Conservation (phyloP, 2,888 invertebrate genomes). For the Rhagium mordax region DNA sequence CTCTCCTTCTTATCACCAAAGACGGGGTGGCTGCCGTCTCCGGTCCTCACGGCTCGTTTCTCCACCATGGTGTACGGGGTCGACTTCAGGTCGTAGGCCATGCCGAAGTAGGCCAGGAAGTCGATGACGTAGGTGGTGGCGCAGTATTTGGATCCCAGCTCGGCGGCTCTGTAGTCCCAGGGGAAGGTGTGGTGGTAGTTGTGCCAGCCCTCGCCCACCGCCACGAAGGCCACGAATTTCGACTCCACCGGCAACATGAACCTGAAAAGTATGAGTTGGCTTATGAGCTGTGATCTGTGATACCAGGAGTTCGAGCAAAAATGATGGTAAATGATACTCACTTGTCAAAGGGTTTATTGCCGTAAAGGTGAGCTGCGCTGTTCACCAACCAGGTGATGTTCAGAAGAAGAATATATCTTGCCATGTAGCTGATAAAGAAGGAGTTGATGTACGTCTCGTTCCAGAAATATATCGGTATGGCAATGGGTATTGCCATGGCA, state of each 20-base stretch:
- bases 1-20: slow-evolving; percentile 62
- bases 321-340: slow-evolving; percentile 64
- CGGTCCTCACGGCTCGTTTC: slow-evolving; percentile 75
- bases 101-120: slow-evolving; percentile 74
- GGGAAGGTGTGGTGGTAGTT: slow-evolving; percentile 87
- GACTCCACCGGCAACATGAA: slow-evolving; percentile 78
- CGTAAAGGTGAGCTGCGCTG: slow-evolving; percentile 86
- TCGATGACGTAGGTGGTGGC: slow-evolving; percentile 77
- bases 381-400: slow-evolving; percentile 89
- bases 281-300: too few relatives aligned
- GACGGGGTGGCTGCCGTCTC: slow-evolving; percentile 73
- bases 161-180: slow-evolving; percentile 76
- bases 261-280: slow-evolving; percentile 66
- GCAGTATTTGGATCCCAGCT: slow-evolving; percentile 72
- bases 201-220: slow-evolving; percentile 82
- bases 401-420: slow-evolving; percentile 77
- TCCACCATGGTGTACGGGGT: slow-evolving; percentile 70
- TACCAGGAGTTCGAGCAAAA: too few relatives aligned
- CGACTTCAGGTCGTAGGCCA: slow-evolving; percentile 77
- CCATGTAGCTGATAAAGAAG: slow-evolving; percentile 75
- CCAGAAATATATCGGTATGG: slow-evolving; percentile 80
- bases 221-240: slow-evolving; percentile 75
- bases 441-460: slow-evolving; percentile 77
- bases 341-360: slow-evolving; percentile 84
- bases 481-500: slow-evolving; percentile 76